phyloP scores from a whole-genome alignment of 1,140 invertebrate species.

The Drosophila lini region DNA sequence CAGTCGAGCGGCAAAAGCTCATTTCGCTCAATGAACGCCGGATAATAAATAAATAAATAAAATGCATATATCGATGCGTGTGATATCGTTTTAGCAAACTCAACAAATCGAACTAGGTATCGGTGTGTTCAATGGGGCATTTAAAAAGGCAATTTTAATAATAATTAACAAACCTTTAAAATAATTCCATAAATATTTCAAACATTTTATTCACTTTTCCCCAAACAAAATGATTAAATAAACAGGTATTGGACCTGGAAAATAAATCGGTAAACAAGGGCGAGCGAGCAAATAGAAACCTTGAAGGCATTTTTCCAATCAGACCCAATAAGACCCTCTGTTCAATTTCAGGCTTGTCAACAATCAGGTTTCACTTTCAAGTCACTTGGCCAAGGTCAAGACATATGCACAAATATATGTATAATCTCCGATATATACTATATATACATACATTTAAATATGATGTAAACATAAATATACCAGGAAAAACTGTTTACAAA shows the following conservation, averaged over 20 bases:
- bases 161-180: neutral
- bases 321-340: neutral
- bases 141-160: neutral
- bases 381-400: constrained; percentile 55
- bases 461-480: constrained; percentile 22
- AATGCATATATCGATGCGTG: neutral
- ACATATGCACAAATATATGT: neutral
- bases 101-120: neutral
- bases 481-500: constrained; percentile 61
- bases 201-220: neutral
- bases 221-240: neutral
- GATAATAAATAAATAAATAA: constrained; percentile 35
- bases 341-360: constrained; percentile 26
- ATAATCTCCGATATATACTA: neutral
- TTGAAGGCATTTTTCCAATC: constrained; percentile 24
- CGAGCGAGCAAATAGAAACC: neutral
- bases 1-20: constrained; percentile 20
- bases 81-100: constrained; percentile 7
- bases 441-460: constrained; percentile 30
- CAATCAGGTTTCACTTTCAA: constrained; percentile 29
- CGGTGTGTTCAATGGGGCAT: neutral
- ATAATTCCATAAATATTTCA: neutral
- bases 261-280: neutral
- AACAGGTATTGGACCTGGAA: neutral
- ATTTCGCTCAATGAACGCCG: constrained; percentile 29